Evolutionary conservation across 2,888 invertebrate species (phyloP).

Genomic region (Nephrocerus scutellatus): DNA sequence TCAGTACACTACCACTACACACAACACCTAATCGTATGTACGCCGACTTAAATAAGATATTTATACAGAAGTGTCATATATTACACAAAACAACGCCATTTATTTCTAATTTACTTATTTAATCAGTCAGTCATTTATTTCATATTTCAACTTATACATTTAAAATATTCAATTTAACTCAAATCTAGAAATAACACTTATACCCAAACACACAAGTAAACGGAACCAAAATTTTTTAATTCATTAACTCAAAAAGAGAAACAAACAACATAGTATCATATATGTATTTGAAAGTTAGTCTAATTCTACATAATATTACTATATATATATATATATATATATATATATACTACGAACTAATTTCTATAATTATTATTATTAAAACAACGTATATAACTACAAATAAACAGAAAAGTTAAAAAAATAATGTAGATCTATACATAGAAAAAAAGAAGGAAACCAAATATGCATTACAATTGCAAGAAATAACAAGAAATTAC

Average conservation of each 20-base stretch:
- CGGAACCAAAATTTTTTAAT: not conserved
- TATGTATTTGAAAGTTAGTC: not conserved
- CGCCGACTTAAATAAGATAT: too few relatives aligned
- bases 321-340: not conserved
- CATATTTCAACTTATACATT: not conserved
- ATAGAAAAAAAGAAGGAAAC: not conserved
- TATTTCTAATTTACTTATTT: not conserved
- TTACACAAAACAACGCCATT: too few relatives aligned
- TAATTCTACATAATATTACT: not conserved
- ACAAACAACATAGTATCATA: not conserved
- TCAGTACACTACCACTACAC: too few relatives aligned
- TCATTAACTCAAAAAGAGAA: too few relatives aligned
- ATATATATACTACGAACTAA: slow-evolving; percentile 6
- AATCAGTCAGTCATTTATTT: not conserved
- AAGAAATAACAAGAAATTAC: not conserved
- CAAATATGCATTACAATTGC: slow-evolving; percentile 2
- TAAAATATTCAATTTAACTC: not conserved
- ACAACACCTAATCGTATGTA: too few relatives aligned
- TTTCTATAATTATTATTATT: too few relatives aligned
- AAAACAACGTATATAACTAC: too few relatives aligned
- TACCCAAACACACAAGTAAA: not conserved
- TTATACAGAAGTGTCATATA: too few relatives aligned
- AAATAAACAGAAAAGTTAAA: slow-evolving; percentile 4
- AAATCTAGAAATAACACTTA: not conserved
- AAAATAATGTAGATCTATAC: slow-evolving; percentile 5